Base-by-base conservation (phyloP, 2,888 invertebrate genomes). In the Phengaris alcon region DNA sequence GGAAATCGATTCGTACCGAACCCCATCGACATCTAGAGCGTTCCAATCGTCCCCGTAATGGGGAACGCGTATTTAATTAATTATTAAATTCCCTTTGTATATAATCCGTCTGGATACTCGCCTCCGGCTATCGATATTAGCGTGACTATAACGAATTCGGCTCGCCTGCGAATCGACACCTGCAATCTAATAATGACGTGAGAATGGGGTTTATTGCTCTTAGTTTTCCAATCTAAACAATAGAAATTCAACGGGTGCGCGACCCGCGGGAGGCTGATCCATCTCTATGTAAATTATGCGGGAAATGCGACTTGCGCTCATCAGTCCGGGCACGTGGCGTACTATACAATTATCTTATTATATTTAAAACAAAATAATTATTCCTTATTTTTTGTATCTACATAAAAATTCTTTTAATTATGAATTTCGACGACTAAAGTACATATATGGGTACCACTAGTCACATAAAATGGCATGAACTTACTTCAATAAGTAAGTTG, bases 191-290 rank as follows among this genome's bases (percentile, higher is more conserved):
- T 91, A 89, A 90, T 90, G 87, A 86, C 68, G 68, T 3, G 68
- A 59, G 75, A 68, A 88, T 88, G 89, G 90, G 92, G 90, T 89
- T 87, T 83, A 83, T 82, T 81, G 85, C 88, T 89, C 91, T 92
- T 91, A 91, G 91, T 93, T 93, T 93, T 93, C 93, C 93, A 93
- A 93, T 93, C 90, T 92, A 92, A 92, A 93, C 92, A 93, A 93
- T 93, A 93, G 92, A 91, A 93, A 93, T 93, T 93, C 93, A 90
- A 85, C 92, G 90, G 93, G 90, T 91, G 91, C 91, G 82, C 87
- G 86, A 79, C 93, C 89, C 93, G 80, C 81, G 93, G 93, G 93
- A 92, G 86, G 79, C 84, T 87, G 88, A 89, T 91, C 91, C 88
- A 93, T 93, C 88, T 93, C 91, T 93, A 93, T 93, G 93, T 91